Conservation (phyloP, 1,140 invertebrate genomes). For the Musca vetustissima region DNA sequence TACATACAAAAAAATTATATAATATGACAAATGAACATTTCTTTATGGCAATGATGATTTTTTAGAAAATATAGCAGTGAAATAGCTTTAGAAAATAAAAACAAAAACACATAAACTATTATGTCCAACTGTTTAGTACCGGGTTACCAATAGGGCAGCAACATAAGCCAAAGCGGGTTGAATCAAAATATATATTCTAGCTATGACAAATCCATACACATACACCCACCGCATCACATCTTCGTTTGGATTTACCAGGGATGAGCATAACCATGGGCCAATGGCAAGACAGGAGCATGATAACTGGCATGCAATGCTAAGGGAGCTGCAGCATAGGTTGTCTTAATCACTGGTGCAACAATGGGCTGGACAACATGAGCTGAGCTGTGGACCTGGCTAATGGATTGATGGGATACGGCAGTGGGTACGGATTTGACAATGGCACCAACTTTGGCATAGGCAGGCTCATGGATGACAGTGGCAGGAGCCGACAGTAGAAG, state of each 20-base stretch:
- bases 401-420: conserved; percentile 59
- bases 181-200: too few species aligned
- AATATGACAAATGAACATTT: too few species aligned
- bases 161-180: conserved; percentile 31
- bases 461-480: conserved; percentile 45
- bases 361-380: conserved; percentile 50
- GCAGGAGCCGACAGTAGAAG: conserved; percentile 40
- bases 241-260: neutral
- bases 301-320: conserved; percentile 29
- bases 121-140: too few species aligned
- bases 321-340: conserved; percentile 37
- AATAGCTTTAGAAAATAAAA: too few species aligned
- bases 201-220: conserved; percentile 29
- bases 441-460: conserved; percentile 45
- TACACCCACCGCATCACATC: conserved; percentile 28
- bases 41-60: too few species aligned
- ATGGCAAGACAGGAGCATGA: conserved; percentile 26
- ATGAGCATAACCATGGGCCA: conserved; percentile 34
- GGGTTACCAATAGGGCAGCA: conserved; percentile 19
- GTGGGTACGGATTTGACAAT: conserved; percentile 53
- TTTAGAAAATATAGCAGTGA: too few species aligned
- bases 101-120: too few species aligned
- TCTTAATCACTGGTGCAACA: conserved; percentile 48
- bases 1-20: too few species aligned
- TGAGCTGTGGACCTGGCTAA: conserved; percentile 57